Evolutionary conservation across 2,113 vertebrate species (phyloP).

Genomic region (Seriola quinqueradiata): DNA sequence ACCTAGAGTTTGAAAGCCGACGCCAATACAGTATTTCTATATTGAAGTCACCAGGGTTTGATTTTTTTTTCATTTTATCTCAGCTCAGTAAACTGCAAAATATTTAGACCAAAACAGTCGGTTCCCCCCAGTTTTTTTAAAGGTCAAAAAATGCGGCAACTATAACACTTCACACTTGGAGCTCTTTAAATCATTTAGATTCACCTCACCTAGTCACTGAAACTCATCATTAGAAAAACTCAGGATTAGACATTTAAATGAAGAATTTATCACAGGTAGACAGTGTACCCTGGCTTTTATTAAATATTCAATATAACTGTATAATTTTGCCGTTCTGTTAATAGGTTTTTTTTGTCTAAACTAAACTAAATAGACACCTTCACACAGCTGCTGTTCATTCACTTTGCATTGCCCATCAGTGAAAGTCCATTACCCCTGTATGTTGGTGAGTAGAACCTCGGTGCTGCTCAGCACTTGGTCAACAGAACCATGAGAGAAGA

Average conservation of each 20-base stretch:
- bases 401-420: neutral
- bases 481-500: constrained; percentile 55
- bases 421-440: constrained; percentile 69
- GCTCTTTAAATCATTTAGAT: neutral
- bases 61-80: neutral
- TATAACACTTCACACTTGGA: neutral
- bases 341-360: neutral
- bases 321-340: neutral
- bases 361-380: neutral
- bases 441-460: constrained; percentile 42
- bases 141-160: neutral
- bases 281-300: neutral
- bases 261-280: no score
- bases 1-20: neutral
- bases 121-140: neutral
- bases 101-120: neutral
- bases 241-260: neutral
- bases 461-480: constrained; percentile 41
- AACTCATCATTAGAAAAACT: neutral
- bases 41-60: neutral
- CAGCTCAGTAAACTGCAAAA: neutral
- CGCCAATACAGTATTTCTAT: neutral
- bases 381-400: neutral
- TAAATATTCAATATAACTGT: neutral
- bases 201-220: neutral